Conservation (phyloP, 1,140 invertebrate species). For the Euschistus heros region DNA sequence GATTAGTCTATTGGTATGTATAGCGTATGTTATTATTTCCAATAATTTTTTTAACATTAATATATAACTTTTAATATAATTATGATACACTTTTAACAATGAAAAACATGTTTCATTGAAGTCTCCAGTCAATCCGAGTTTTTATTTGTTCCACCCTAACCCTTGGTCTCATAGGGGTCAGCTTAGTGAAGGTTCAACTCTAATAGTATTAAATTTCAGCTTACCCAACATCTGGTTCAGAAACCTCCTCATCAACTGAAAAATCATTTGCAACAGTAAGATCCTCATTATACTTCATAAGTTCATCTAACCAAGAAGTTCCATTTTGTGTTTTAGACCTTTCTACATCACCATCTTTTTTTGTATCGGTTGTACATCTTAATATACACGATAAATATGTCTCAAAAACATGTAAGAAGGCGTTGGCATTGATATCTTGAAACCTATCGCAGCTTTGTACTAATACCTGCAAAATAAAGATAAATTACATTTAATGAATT, state of each 20-base stretch:
- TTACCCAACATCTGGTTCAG: slow-evolving; percentile 23
- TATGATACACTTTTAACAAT: too few relatives aligned
- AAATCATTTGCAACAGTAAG: slow-evolving; percentile 26
- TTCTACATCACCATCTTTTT: neutral
- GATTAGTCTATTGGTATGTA: too few relatives aligned
- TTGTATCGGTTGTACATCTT: slow-evolving; percentile 35
- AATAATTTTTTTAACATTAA: too few relatives aligned
- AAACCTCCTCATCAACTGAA: slow-evolving; percentile 13
- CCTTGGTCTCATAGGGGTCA: too few relatives aligned
- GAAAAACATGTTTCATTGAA: too few relatives aligned
- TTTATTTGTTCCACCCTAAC: too few relatives aligned
- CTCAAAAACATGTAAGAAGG: slow-evolving; percentile 52
- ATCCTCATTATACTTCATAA: slow-evolving; percentile 28
- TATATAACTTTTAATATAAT: too few relatives aligned
- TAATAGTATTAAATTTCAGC: too few relatives aligned
- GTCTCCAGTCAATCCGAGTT: too few relatives aligned
- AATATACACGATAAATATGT: slow-evolving; percentile 47
- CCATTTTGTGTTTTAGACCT: neutral
- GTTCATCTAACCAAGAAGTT: slow-evolving; percentile 10
- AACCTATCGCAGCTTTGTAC: slow-evolving; percentile 45
- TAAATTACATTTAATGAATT: neutral
- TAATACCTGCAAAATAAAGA: slow-evolving; percentile 38
- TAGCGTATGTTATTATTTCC: too few relatives aligned
- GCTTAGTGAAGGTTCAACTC: too few relatives aligned
- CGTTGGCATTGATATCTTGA: slow-evolving; percentile 41